Percentiles rank a stretch among this genome's conserved stretches.
These are phyloP conservation scores for Diadromus collaris DNA, from an alignment of 2,888 invertebrate genomes.

Conservation along the genomic window DNA sequence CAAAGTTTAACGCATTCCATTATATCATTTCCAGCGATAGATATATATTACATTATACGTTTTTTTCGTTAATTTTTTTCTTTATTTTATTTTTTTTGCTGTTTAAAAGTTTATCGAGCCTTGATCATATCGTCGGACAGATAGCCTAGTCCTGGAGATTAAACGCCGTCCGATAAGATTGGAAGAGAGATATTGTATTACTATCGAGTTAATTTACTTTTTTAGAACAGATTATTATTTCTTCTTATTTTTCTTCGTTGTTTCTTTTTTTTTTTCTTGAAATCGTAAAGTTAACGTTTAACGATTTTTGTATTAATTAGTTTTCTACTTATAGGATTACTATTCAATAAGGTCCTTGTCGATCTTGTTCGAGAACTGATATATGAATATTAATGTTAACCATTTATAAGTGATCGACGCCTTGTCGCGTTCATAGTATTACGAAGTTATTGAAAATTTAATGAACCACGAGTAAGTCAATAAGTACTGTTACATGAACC, in stretches of 20 bases:
- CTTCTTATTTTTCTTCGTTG: constrained; percentile 34
- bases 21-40: constrained; percentile 32
- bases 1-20: constrained; percentile 39
- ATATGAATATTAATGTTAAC: constrained; percentile 12
- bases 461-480: constrained; percentile 7
- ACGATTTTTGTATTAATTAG: constrained; percentile 49
- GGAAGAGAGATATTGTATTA: constrained; percentile 15
- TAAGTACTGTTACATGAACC: constrained; percentile 7
- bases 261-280: constrained; percentile 25
- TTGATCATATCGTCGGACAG: constrained; percentile 9
- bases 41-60: constrained; percentile 9
- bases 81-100: not conserved
- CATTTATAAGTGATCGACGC: constrained; percentile 10
- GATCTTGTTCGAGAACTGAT: constrained; percentile 40
- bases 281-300: constrained; percentile 31
- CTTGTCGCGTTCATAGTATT: constrained; percentile 20
- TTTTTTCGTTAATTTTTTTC: constrained; percentile 8
- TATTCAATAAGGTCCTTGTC: constrained; percentile 24
- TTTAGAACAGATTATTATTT: constrained; percentile 16
- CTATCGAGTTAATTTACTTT: constrained; percentile 31
- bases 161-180: constrained; percentile 18
- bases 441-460: constrained; percentile 10
- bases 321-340: constrained; percentile 45
- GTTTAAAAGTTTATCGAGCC: constrained; percentile 10
- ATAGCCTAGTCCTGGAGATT: constrained; percentile 44